These are phyloP conservation scores for Eristalinus aeneus DNA, from an alignment of 2,888 invertebrate species.

Conservation along the genomic window DNA sequence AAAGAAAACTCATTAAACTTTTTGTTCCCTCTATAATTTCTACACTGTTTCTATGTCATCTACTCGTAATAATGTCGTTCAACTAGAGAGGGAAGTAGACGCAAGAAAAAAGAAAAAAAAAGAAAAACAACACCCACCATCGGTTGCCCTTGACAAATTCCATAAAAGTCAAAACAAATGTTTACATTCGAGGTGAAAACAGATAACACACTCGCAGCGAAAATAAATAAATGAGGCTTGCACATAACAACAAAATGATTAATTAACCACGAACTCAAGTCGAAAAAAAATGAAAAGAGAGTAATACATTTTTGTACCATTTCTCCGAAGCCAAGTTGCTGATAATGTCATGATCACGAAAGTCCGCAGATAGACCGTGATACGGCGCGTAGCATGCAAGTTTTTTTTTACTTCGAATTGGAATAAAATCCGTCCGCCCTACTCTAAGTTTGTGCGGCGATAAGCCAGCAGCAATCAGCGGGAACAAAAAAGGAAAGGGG, in stretches of 20 bases:
- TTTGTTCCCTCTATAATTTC: neutral
- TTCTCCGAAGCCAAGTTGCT: conserved; percentile 2
- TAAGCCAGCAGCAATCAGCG: neutral
- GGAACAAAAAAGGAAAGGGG: neutral
- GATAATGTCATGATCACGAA: conserved; percentile 53
- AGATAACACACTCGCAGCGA: neutral
- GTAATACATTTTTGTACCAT: neutral
- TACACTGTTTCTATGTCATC: neutral
- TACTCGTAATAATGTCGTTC: neutral
- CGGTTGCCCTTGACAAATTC: conserved; percentile 1
- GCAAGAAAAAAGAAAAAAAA: too few species aligned
- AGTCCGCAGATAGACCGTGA: conserved; percentile 30
- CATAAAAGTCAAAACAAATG: conserved; percentile 22
- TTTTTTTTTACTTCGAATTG: conserved; percentile 11
- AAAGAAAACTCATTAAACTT: neutral
- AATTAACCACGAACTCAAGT: conserved; percentile 32
- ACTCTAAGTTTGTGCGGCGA: neutral
- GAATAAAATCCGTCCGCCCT: conserved; percentile 4
- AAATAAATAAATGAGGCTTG: conserved; percentile 23
- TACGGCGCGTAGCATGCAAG: conserved; percentile 24
- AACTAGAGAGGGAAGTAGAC: neutral
- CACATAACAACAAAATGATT: conserved; percentile 37
- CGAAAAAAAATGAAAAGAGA: neutral
- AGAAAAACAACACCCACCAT: neutral
- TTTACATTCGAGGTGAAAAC: conserved; percentile 5